A percentile compares a stretch with the other conserved stretches of the same genome.
These are phyloP conservation scores for Lepilemur septentrionalis DNA, from an alignment of 2,797 vertebrate species.

Conservation along the genomic window DNA sequence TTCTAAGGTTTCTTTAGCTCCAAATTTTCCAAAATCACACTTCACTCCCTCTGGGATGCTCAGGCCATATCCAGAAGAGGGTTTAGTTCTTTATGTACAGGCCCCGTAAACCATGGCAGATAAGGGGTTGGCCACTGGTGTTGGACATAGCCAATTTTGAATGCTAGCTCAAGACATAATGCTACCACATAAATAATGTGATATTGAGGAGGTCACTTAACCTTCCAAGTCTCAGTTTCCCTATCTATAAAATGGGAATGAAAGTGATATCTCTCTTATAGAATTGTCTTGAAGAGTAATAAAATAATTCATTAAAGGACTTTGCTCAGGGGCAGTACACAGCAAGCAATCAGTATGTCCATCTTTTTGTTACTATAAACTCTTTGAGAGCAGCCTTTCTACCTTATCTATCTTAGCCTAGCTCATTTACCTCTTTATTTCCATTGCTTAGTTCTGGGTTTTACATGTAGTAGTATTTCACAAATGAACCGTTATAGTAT, in stretches of 20 bases:
- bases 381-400: background rate
- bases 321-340: background rate
- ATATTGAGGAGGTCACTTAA: background rate
- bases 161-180: background rate
- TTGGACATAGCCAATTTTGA: background rate
- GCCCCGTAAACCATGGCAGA: fast-evolving
- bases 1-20: background rate
- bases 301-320: background rate
- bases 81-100: background rate
- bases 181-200: background rate
- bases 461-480: background rate
- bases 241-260: background rate
- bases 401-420: background rate
- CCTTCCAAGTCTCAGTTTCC: background rate
- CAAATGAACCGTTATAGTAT: background rate
- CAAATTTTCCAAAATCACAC: background rate
- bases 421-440: background rate
- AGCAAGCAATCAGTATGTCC: background rate
- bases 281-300: background rate
- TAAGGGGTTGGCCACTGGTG: background rate
- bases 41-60: background rate
- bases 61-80: background rate
- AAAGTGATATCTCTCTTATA: background rate
- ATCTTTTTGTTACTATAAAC: background rate
- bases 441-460: background rate